Evolutionary conservation across 1,140 invertebrate species (phyloP), one percentile per base, ranked within the genome.

Genomic region (Apis florea): DNA sequence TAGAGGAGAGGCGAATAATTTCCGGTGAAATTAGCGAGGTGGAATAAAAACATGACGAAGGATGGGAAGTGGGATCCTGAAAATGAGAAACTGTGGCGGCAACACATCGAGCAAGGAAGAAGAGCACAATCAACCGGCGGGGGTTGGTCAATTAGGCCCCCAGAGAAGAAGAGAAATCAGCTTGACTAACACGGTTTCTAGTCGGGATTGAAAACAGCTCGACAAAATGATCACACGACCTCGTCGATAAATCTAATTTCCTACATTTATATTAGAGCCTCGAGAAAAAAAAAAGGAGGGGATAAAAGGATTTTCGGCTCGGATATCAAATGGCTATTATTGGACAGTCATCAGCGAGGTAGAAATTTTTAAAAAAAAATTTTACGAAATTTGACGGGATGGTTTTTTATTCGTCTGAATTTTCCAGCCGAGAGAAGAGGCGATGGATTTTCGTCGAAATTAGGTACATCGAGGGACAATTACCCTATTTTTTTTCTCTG

Each of bases 121-220:
- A 78, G 58, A 58, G 80, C 61, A 80, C 66, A 85, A 82, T 73
- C 79, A 87, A 87, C 61, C 63, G 51, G 73, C 69, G 88, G 81
- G 83, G 81, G 83, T 85, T 83, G 85, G 80, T 74, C 83, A 89
- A 89, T 89, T 89, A 87, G 85, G 83, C 77, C 53, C 49, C 73
- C 71, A 76, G 74, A 89, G 83, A 85, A 82, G 88, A 89, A 85
- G 88, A 82, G 88, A 74, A 89, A 89, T 89, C 85, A 88, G 83
- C 84, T 87, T 83, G 71, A 79, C 80, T 89, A 89, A 89, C 88
- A 78, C 64, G 31, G 83, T 89, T 89, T 89, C 85, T 40, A 5
- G 4, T 87, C 83, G 79, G 82, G 83, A 89, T 89, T 87, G 88
- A 89, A 89, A 89, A 89, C 88, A 85, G 79, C 74, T 63, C 75